These are phyloP conservation scores for Caenorhabditis brenneri DNA, from an alignment of 1,140 invertebrate genomes.

Conservation along the genomic window DNA sequence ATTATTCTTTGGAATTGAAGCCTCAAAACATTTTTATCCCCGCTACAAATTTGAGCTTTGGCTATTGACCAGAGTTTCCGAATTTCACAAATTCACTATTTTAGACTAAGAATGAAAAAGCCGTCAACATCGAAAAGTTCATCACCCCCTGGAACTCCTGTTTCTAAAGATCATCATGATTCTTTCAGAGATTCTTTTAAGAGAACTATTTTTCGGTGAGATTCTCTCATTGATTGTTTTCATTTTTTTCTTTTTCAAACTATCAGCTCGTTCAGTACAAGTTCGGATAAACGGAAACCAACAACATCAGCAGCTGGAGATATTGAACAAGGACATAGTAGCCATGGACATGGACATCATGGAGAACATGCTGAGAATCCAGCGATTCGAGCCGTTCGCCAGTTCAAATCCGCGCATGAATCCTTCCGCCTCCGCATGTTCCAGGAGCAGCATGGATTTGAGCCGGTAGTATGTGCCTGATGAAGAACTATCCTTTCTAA, in stretches of 20 bases:
- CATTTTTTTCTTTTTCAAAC: not conserved
- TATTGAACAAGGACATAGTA: not conserved
- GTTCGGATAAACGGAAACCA: slow-evolving; percentile 43
- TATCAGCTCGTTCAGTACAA: slow-evolving; percentile 41
- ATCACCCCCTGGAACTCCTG: slow-evolving; percentile 12
- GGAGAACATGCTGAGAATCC: slow-evolving; percentile 19
- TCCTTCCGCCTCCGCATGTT: slow-evolving; percentile 57
- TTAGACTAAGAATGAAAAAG: slow-evolving; percentile 24
- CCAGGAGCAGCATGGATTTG: slow-evolving; percentile 59
- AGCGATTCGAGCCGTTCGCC: slow-evolving; percentile 25
- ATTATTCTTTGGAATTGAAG: not conserved
- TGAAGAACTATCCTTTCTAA: not conserved
- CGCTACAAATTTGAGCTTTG: not conserved
- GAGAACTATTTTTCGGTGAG: not conserved
- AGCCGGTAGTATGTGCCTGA: slow-evolving; percentile 57
- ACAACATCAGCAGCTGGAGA: slow-evolving; percentile 20
- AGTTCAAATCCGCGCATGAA: slow-evolving; percentile 57
- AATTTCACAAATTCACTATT: not conserved
- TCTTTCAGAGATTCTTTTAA: slow-evolving; percentile 17
- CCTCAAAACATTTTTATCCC: not conserved
- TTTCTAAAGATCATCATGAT: slow-evolving; percentile 4
- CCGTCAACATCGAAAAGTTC: slow-evolving; percentile 8
- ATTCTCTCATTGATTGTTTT: not conserved
- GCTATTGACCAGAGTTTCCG: not conserved
- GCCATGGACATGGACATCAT: not conserved